Percentiles rank a stretch among this genome's conserved stretches.
phyloP scores from a whole-genome alignment of 2,797 vertebrate species.

The Nothura maculosa region DNA sequence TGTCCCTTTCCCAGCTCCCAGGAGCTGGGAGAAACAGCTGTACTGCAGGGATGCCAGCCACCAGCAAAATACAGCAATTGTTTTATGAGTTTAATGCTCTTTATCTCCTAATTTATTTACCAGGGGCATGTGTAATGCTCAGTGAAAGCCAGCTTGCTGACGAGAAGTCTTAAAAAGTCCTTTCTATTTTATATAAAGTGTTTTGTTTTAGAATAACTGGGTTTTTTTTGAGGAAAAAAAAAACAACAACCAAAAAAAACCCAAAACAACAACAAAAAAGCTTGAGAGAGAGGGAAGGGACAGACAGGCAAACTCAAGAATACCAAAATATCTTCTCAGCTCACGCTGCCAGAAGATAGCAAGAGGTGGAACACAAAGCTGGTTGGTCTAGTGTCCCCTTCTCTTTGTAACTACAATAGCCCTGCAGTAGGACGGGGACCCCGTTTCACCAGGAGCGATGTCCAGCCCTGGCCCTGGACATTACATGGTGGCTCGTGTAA shows the following conservation, averaged over 20 bases:
- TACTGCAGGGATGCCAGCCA: conserved; percentile 46
- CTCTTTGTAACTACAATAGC: not conserved
- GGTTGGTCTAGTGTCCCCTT: not conserved
- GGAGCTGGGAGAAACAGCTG: conserved; percentile 55
- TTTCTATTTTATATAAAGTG: not conserved
- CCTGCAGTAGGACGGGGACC: not conserved
- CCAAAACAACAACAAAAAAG: not conserved
- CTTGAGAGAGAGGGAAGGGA: not conserved
- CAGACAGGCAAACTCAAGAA: not conserved
- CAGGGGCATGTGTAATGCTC: not conserved
- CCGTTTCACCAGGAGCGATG: accelerated
- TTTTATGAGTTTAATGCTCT: conserved; percentile 56
- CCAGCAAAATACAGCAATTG: conserved; percentile 66
- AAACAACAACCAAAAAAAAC: no score
- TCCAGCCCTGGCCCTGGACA: not conserved
- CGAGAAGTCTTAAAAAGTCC: not conserved
- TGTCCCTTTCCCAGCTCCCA: conserved; percentile 50
- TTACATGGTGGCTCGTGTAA: not conserved
- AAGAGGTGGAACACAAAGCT: not conserved
- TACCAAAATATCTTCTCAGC: not conserved
- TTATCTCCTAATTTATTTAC: conserved; percentile 56
- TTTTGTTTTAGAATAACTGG: not conserved
- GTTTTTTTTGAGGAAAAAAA: not conserved
- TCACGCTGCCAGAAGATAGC: not conserved
- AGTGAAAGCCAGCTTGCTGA: not conserved